Base-by-base conservation (phyloP, 2,888 invertebrate species). In the Epinotia demarniana region DNA sequence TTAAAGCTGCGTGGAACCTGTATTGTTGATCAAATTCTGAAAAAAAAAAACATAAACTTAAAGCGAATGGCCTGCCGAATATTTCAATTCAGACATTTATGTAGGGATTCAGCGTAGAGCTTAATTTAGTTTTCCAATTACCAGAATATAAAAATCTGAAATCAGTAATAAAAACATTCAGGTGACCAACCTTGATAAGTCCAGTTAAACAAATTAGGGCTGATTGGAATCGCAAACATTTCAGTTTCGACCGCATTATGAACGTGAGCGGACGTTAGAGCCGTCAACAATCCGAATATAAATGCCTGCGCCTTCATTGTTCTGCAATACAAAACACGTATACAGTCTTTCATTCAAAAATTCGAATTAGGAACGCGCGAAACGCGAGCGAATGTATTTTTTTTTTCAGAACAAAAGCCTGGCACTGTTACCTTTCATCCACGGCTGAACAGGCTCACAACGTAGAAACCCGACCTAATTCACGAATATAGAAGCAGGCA, bases 141-240 rank as follows among this genome's bases (percentile, higher is more conserved):
- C 12, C 46, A 1, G 1, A 8, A 33, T 33, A 33, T 33, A 0
- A 39, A 39, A 39, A 39, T 39, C 39, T 16, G 13, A 49, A 49
- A 13, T 49, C 16, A 16, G 12, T 16, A 49, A 53, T n/a, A 53
- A n/a, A n/a, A 53, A 53, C 53, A n/a, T 53, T n/a, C n/a, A 53
- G 39, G 33, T 33, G 33, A 75, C 75, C 60, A 90, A 96, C 96
- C 96, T 93, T 96, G 95, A 82, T 95, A 95, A 12, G 96, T 97
- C 97, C 97, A 97, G 87, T 97, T 97, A 86, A 98, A 98, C 85
- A 97, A 94, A 80, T 95, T 94, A 0, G 97, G 97, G 79, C 96
- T 96, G 84, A 98, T 95, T 80, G 96, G 96, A 85, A 97, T 96
- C 53, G 96, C 95, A 90, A 97, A 97, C 85, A 97, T 96, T 92